A percentile compares a stretch with the other conserved stretches of the same genome.
Conservation (phyloP, 2,888 invertebrate species). For the Nectonema munidae region DNA sequence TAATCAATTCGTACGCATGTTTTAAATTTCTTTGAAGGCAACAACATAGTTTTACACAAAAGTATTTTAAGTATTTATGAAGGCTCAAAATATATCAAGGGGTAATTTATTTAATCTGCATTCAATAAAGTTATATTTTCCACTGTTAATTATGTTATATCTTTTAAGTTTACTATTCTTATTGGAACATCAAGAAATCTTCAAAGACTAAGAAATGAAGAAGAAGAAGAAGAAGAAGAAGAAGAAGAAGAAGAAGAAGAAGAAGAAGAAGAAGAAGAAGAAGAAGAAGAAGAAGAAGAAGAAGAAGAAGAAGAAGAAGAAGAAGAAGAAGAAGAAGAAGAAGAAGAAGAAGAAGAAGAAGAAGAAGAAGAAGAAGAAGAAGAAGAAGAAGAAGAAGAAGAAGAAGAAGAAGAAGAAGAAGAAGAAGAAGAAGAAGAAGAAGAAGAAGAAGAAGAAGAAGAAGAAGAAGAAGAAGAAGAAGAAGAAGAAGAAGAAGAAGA, state of each 20-base stretch:
- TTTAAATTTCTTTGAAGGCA: too few relatives aligned
- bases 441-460: background rate
- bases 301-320: conserved; percentile 5
- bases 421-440: conserved; percentile 16
- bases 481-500: too few relatives aligned
- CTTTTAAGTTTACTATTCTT: too few relatives aligned
- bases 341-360: conserved; percentile 5
- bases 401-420: conserved; percentile 1
- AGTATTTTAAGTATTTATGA: too few relatives aligned
- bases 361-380: conserved; percentile 5
- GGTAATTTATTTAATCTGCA: too few relatives aligned
- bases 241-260: conserved; percentile 5
- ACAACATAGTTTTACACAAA: too few relatives aligned
- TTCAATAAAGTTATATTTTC: too few relatives aligned
- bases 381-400: conserved; percentile 5
- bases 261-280: conserved; percentile 5
- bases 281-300: conserved; percentile 5
- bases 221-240: conserved; percentile 5
- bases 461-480: too few relatives aligned
- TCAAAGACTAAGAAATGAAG: background rate
- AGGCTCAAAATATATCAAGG: too few relatives aligned
- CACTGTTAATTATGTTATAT: too few relatives aligned
- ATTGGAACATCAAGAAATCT: too few relatives aligned
- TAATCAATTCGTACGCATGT: too few relatives aligned
- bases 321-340: conserved; percentile 5